Conservation (phyloP, 2,113 vertebrate genomes). For the Vidua macroura region DNA sequence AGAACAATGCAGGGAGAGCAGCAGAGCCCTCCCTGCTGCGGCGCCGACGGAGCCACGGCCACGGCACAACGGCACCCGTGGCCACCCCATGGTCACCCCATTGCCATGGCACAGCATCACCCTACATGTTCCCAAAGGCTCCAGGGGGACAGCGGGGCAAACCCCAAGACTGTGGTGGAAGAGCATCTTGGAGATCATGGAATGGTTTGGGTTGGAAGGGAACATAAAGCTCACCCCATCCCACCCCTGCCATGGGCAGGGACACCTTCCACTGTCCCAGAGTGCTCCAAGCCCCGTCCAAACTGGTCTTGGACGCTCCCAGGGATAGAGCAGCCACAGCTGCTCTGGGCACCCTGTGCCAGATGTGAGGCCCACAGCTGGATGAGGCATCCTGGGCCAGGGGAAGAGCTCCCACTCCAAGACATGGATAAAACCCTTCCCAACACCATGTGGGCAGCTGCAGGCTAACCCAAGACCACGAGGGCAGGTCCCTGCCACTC, state of each 20-base stretch:
- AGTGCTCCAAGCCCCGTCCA: rapidly evolving
- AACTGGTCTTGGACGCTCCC: not conserved
- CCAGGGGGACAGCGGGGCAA: not conserved
- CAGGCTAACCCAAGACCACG: rapidly evolving
- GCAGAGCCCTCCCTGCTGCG: not conserved
- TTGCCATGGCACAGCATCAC: not conserved
- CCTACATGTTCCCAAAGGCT: not conserved
- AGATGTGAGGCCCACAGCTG: not conserved
- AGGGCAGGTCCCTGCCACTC: not conserved
- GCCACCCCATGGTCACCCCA: not conserved
- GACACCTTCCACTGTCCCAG: not conserved
- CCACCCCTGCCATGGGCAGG: not conserved
- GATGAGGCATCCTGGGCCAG: not conserved
- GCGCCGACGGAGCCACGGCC: not conserved
- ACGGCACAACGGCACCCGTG: rapidly evolving
- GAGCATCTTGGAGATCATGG: not conserved
- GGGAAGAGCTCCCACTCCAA: not conserved
- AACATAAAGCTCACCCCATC: rapidly evolving
- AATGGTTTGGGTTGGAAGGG: not conserved
- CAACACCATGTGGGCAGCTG: rapidly evolving
- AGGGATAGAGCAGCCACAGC: not conserved
- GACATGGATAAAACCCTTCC: not conserved
- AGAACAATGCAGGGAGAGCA: not conserved
- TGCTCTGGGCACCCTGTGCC: not conserved
- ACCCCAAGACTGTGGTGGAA: rapidly evolving